Conservation (phyloP, 2,888 invertebrate genomes). For the Lottia gigantea region DNA sequence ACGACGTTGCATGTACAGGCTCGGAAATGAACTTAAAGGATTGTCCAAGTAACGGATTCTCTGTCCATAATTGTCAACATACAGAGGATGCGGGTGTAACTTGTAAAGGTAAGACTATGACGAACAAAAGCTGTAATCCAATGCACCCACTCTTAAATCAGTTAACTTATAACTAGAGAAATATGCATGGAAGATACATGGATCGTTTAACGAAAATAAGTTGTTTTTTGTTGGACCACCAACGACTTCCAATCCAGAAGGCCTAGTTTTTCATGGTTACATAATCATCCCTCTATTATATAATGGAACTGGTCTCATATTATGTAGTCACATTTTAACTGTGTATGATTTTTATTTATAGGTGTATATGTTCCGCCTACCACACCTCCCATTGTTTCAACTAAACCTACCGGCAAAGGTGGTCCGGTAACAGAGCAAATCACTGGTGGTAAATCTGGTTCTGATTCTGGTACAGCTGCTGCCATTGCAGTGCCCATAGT, state of each 20-base stretch:
- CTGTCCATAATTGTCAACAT: constrained; percentile 37
- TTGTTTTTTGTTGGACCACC: too few species aligned
- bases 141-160: too few species aligned
- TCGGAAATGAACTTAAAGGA: constrained; percentile 29
- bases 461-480: constrained; percentile 7
- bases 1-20: constrained; percentile 37
- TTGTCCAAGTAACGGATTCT: constrained; percentile 30
- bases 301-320: too few species aligned
- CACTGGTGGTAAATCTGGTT: background rate
- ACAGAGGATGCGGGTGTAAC: constrained; percentile 37
- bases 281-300: too few species aligned
- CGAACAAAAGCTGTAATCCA: too few species aligned
- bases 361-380: constrained; percentile 13
- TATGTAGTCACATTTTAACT: too few species aligned
- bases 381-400: background rate
- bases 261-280: too few species aligned
- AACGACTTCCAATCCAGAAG: too few species aligned
- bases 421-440: background rate
- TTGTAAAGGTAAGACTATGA: constrained; percentile 31
- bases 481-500: constrained; percentile 46
- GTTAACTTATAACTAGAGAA: too few species aligned
- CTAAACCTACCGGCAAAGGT: constrained; percentile 2
- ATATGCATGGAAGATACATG: too few species aligned
- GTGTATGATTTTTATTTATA: background rate
- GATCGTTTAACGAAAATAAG: too few species aligned